Conservation (phyloP, 2,888 invertebrate species). For the Drosophila formosana region DNA sequence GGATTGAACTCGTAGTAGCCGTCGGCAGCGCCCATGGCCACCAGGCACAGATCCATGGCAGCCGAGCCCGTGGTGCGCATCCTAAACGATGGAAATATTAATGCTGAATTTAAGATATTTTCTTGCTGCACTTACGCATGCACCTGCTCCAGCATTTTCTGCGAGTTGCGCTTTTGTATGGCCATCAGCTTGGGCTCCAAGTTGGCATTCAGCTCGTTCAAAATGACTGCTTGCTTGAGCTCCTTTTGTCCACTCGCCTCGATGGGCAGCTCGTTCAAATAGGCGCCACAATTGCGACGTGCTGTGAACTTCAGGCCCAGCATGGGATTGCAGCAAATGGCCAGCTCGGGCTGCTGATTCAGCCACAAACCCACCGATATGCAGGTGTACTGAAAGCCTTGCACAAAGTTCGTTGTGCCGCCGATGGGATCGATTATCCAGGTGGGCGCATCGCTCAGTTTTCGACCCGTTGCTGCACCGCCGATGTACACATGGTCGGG, state of each 20-base stretch:
- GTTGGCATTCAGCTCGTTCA: constrained; percentile 31
- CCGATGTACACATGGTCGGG: constrained; percentile 94
- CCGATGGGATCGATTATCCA: constrained; percentile 99
- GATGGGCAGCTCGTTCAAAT: constrained; percentile 19
- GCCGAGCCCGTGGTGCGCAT: constrained; percentile 41
- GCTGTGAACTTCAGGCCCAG: constrained; percentile 16
- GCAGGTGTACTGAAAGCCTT: constrained; percentile 94
- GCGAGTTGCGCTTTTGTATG: background rate
- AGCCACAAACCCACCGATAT: constrained; percentile 90
- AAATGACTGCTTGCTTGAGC: constrained; percentile 14
- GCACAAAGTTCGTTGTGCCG: constrained; percentile 99
- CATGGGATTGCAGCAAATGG: constrained; percentile 28
- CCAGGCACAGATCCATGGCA: constrained; percentile 95
- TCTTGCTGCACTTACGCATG: constrained; percentile 13
- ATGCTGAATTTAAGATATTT: background rate
- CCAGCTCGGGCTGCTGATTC: constrained; percentile 37
- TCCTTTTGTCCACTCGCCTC: constrained; percentile 23
- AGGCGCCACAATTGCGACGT: constrained; percentile 35
- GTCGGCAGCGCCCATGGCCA: constrained; percentile 94
- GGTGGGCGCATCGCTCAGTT: constrained; percentile 94
- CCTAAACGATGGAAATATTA: constrained; percentile 85
- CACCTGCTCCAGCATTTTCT: constrained; percentile 1
- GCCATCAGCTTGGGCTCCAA: constrained; percentile 4
- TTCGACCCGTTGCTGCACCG: constrained; percentile 87
- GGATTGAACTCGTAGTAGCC: constrained; percentile 95